Conservation (phyloP, 2,113 vertebrate genomes). For the Colius striatus region DNA sequence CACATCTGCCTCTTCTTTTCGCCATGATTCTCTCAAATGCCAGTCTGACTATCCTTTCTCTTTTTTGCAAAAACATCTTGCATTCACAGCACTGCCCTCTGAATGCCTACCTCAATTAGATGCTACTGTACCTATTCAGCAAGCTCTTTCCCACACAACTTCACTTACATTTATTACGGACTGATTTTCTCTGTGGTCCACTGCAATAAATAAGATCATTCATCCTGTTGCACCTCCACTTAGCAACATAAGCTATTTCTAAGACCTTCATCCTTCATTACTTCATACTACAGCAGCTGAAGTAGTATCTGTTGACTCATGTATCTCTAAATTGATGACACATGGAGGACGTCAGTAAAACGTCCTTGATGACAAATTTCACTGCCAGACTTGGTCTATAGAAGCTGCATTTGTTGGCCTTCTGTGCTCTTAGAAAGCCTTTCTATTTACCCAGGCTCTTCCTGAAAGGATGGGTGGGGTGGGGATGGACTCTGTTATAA, state of each 20-base stretch:
- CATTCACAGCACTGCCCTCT: background rate
- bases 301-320: background rate
- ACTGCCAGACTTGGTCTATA: background rate
- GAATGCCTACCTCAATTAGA: background rate
- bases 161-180: background rate
- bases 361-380: background rate
- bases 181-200: background rate
- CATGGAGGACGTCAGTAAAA: background rate
- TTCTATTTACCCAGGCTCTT: slow-evolving; percentile 43
- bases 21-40: background rate
- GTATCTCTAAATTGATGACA: background rate
- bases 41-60: background rate
- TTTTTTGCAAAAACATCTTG: background rate
- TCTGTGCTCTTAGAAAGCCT: background rate
- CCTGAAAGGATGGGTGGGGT: slow-evolving; percentile 28
- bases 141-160: background rate
- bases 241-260: background rate
- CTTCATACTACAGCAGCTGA: background rate
- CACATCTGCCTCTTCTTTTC: background rate
- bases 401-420: background rate
- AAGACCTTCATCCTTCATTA: background rate
- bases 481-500: background rate
- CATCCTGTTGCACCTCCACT: background rate
- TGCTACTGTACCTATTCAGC: background rate
- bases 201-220: background rate